A percentile compares a stretch with the other conserved stretches of the same genome.
Evolutionary conservation across 2,113 vertebrate genomes (phyloP).

Genomic region (Blennius ocellaris): DNA sequence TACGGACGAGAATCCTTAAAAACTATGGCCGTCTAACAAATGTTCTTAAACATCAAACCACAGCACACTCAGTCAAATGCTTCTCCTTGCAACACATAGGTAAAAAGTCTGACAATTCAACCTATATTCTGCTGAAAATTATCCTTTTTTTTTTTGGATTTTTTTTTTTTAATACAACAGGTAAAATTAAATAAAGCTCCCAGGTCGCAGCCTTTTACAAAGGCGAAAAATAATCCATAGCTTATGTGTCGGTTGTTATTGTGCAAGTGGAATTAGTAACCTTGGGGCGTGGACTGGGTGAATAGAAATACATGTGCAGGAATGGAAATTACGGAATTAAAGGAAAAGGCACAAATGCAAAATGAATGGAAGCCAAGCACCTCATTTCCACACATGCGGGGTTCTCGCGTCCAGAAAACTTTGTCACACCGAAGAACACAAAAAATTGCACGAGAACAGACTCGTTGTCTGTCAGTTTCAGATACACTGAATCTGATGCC

Average conservation of each 20-base stretch:
- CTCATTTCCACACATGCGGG: no score
- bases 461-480: slow-evolving; percentile 9
- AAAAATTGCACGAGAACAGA: no score
- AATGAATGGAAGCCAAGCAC: no score
- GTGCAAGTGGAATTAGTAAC: slow-evolving; percentile 68
- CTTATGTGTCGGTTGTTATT: slow-evolving; percentile 66
- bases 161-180: slow-evolving; percentile 15
- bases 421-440: no score
- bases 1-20: slow-evolving; percentile 1
- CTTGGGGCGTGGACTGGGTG: slow-evolving; percentile 23
- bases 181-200: slow-evolving; percentile 51
- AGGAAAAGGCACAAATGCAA: slow-evolving; percentile 67
- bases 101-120: slow-evolving; percentile 14
- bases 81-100: slow-evolving; percentile 12
- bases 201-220: slow-evolving; percentile 40
- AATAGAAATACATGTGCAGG: slow-evolving; percentile 15
- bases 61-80: slow-evolving; percentile 8
- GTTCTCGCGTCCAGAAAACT: no score
- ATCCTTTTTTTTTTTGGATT: no score
- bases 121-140: slow-evolving; percentile 19
- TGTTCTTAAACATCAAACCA: slow-evolving; percentile 17
- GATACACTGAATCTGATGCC: neutral
- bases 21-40: slow-evolving; percentile 28
- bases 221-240: slow-evolving; percentile 49
- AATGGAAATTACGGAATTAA: slow-evolving; percentile 46